phyloP scores from a whole-genome alignment of 2,888 invertebrate species.

The Volucella inanis region DNA sequence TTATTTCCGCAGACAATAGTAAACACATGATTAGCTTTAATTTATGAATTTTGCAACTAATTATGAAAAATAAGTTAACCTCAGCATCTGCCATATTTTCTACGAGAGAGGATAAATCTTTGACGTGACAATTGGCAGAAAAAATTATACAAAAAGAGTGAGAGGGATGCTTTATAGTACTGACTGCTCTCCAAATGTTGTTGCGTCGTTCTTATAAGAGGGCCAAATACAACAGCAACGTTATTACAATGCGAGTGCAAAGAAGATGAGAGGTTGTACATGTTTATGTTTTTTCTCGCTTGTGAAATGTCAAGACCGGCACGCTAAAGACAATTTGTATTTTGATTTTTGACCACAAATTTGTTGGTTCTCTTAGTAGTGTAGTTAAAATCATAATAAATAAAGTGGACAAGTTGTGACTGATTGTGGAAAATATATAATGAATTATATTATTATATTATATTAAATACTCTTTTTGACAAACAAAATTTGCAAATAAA shows the following conservation, averaged over 20 bases:
- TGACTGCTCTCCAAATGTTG: neutral
- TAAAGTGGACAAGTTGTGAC: too few relatives aligned
- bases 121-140: constrained; percentile 67
- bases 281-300: constrained; percentile 55
- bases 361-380: neutral
- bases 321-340: constrained; percentile 1
- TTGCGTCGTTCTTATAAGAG: constrained; percentile 27
- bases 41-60: constrained; percentile 60
- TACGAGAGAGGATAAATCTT: constrained; percentile 45
- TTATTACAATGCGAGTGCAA: neutral
- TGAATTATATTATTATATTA: too few relatives aligned
- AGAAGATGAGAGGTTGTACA: neutral
- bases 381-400: neutral
- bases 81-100: constrained; percentile 78
- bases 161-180: constrained; percentile 4
- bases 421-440: too few relatives aligned
- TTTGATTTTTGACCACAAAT: neutral
- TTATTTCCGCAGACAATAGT: constrained; percentile 28
- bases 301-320: constrained; percentile 38
- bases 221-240: neutral
- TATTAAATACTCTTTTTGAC: too few relatives aligned
- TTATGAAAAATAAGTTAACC: constrained; percentile 71
- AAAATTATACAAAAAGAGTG: constrained; percentile 16
- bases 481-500: too few relatives aligned
- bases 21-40: constrained; percentile 14